phyloP scores from a whole-genome alignment of 2,113 vertebrate genomes.

The Guaruba guarouba region DNA sequence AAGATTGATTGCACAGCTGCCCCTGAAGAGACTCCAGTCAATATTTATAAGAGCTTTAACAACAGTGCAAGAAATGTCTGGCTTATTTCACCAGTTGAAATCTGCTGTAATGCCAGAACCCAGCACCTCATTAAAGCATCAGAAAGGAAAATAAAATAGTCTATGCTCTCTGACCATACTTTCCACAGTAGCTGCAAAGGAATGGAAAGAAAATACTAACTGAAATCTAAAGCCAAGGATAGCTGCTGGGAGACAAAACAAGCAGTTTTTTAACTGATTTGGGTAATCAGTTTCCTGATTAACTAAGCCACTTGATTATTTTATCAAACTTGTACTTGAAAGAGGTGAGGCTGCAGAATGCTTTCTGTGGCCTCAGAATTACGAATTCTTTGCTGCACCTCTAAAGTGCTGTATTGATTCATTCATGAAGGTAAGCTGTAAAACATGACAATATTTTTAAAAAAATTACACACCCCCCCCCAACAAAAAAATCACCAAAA shows the following conservation, averaged over 20 bases:
- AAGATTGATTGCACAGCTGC: background rate
- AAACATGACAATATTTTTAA: background rate
- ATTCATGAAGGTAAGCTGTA: background rate
- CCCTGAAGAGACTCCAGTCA: background rate
- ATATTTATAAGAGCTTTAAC: background rate
- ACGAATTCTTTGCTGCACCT: background rate
- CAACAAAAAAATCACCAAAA: fast-evolving
- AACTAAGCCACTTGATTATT: background rate
- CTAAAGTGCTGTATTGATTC: background rate
- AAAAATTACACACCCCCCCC: background rate
- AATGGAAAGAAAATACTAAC: background rate
- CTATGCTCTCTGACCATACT: background rate
- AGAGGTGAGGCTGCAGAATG: background rate
- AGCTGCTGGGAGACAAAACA: background rate
- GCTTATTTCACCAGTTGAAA: background rate
- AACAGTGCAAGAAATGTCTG: background rate
- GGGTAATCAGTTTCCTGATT: background rate
- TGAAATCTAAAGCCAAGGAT: background rate
- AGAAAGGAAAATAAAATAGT: background rate
- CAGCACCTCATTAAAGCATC: background rate
- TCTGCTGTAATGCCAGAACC: background rate
- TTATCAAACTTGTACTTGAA: background rate
- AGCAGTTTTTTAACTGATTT: background rate
- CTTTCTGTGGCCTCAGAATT: background rate
- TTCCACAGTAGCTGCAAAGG: background rate